Base-by-base conservation (phyloP, 1,140 invertebrate genomes). In the Hirudo medicinalis region DNA sequence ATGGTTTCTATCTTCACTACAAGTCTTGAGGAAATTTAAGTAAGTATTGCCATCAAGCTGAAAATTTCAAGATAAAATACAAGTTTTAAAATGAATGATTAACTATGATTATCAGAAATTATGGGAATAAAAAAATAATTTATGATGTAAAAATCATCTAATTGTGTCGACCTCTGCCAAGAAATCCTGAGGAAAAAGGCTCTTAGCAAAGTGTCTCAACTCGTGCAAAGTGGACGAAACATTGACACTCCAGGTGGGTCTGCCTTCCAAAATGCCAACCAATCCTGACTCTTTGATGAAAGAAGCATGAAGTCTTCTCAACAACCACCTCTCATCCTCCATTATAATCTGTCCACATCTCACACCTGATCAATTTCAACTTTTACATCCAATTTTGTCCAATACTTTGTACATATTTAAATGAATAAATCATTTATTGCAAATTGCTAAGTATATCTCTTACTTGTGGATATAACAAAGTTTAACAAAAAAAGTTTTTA, bases 351-450 rank as follows among this genome's bases (percentile, higher is more conserved):
- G 22, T 11, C 57, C 57, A 63, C 57, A 63, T 11, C 29, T 63
- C 13, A 63, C 57, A 11, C 57, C 57, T 63, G 20, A 32, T 25
- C 22, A 63, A 25, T 25, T 25, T 63, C 19, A 63, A 25, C 20
- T 22, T 13, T 9, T 15, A 25, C 29, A 32, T 22, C 0, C 57
- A 63, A 63, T 25, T 20, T 63, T 15, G 8, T 63, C 19, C 6
- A n/a, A n/a, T n/a, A n/a, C n/a, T n/a, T n/a, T n/a, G n/a, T n/a
- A 22, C 55, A 60, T 13, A 63, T 49, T 63, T 13, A 63, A 63
- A 13, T 13, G 11, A 63, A 25, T 57, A 25, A 4, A 22, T 63
- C 19, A n/a, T 25, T 32, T 25, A 63, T 11, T 49, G 43, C 0
- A 49, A 13, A 5, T 1, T 49, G 3, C 15, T 49, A 49, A 49